A percentile compares a stretch with the other conserved stretches of the same genome.
Conservation (phyloP, 2,113 vertebrate genomes). For the Varanus salvator region DNA sequence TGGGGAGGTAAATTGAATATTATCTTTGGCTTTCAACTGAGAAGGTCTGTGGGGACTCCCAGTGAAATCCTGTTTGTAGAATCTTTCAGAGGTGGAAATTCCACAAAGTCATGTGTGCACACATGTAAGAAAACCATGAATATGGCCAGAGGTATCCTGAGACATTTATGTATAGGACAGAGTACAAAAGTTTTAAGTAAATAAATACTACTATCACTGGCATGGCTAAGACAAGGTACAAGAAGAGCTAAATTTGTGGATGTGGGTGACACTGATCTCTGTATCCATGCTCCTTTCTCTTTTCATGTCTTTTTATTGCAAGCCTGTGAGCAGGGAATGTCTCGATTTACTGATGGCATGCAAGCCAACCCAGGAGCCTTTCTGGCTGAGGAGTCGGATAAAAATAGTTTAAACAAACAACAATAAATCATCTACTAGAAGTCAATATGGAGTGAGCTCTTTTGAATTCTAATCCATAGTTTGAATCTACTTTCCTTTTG, state of each 20-base stretch:
- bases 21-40: conserved; percentile 10
- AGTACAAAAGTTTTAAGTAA: too few relatives aligned
- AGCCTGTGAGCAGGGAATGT: too few relatives aligned
- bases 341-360: too few relatives aligned
- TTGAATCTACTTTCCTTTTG: background rate
- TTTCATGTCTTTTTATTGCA: too few relatives aligned
- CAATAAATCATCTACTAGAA: background rate
- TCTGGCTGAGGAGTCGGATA: too few relatives aligned
- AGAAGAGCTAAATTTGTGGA: background rate
- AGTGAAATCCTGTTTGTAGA: conserved; percentile 6
- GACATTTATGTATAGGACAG: background rate
- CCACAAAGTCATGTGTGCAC: background rate
- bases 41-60: background rate
- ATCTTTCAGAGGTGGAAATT: background rate
- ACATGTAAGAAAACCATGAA: background rate
- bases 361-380: too few relatives aligned
- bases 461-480: background rate
- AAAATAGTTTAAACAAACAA: too few relatives aligned
- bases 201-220: background rate
- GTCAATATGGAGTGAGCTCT: background rate
- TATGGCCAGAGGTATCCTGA: background rate
- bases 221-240: background rate
- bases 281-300: too few relatives aligned
- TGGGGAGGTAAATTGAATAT: conserved; percentile 26
- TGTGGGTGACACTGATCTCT: background rate